Base-by-base conservation (phyloP, 35 echinoderm and acorn worm genomes). In the Eucidaris tribuloides region DNA sequence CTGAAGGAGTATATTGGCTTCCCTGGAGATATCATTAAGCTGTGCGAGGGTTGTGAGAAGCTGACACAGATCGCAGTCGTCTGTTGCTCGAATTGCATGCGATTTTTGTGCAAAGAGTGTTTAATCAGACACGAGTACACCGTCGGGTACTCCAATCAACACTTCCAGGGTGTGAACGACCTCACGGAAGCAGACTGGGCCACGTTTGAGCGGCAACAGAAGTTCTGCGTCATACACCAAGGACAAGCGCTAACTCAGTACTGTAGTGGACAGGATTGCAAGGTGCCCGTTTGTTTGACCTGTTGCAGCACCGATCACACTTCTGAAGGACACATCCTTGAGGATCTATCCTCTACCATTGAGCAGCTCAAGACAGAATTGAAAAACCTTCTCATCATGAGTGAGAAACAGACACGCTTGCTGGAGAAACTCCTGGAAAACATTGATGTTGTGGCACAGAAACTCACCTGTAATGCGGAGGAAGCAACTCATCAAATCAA, bases 21-120 rank as follows among this genome's bases (percentile, higher is more conserved):
- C 23, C 80, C 25, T 39, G 77, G 24, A 62, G 46, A 41, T 20
- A 48, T 49, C 22, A 63, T 46, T 0, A 46, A 14, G 77, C 85
- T 88, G 17, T 88, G 85, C 28, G 85, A 88, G 42, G 85, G 85
- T 19, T 88, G 85, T 14, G 56, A 79, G 6, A 81, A 79, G 9
- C 77, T 80, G 17, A 77, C 77, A 23, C 43, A 58, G 60, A 31
- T 74, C 24, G 85, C 85, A 1, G 37, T 65, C 14, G 85, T 48
- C 42, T 88, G 85, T 37, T 88, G 85, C 44, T 78, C 57, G 6
- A 88, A 63, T 31, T 88, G 85, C 37, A 41, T 88, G 23, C 66
- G 62, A 11, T 81, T 80, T 30, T 40, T 88, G 42, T 88, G 85
- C 46, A 55, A 77, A 25, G 85, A 88, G 61, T 88, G 85, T 36